A percentile compares a stretch with the other conserved stretches of the same genome.
Conservation (phyloP, 2,888 invertebrate species). For the Acronicta leporina region DNA sequence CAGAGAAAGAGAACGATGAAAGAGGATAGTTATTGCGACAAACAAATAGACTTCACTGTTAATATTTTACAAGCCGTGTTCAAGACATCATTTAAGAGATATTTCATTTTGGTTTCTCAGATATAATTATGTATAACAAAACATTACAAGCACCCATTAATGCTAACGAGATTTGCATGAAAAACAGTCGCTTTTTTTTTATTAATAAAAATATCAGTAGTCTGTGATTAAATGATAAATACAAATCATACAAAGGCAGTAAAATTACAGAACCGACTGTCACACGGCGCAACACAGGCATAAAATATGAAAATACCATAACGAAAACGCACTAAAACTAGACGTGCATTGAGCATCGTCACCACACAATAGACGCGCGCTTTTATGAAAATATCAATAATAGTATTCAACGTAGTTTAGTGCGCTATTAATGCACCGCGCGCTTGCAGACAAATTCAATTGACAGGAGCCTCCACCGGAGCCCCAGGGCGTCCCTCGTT, state of each 20-base stretch:
- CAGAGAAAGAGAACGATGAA: constrained; percentile 73
- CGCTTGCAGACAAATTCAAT: constrained; percentile 89
- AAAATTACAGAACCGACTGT: constrained; percentile 67
- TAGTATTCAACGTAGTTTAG: constrained; percentile 83
- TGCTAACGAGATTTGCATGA: neutral
- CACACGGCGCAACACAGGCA: constrained; percentile 63
- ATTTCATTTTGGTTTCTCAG: constrained; percentile 24
- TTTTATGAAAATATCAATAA: constrained; percentile 84
- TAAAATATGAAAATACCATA: constrained; percentile 76
- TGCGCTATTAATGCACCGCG: constrained; percentile 82
- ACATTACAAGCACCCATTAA: no score
- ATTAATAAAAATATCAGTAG: constrained; percentile 53
- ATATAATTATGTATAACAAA: neutral
- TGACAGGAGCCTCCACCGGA: constrained; percentile 81
- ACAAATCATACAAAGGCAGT: constrained; percentile 68
- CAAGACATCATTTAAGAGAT: constrained; percentile 37
- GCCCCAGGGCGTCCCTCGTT: constrained; percentile 83
- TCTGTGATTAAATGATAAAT: constrained; percentile 68
- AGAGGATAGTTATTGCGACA: constrained; percentile 65
- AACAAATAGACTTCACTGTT: constrained; percentile 57
- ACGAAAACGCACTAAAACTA: constrained; percentile 74
- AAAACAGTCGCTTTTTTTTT: neutral
- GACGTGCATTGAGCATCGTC: constrained; percentile 69
- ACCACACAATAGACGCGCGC: constrained; percentile 73
- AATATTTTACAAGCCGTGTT: constrained; percentile 46